These are phyloP conservation scores for Pavo muticus DNA, from an alignment of 2,113 vertebrate species.

Conservation along the genomic window DNA sequence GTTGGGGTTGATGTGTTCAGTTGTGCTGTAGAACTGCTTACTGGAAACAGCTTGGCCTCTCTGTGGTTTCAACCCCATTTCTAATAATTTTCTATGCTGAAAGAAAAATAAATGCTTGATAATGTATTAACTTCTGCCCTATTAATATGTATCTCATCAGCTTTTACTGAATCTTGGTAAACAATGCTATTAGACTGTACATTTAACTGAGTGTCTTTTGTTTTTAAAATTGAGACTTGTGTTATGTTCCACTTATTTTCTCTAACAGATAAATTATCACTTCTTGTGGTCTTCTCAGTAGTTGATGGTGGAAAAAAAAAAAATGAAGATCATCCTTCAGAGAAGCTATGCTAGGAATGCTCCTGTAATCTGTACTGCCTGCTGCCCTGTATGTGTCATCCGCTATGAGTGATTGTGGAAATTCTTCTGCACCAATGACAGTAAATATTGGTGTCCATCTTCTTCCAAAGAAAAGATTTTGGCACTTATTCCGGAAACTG, in stretches of 20 bases:
- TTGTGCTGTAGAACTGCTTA: not conserved
- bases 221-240: not conserved
- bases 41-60: not conserved
- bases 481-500: not conserved
- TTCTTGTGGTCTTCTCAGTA: not conserved
- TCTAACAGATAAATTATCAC: not conserved
- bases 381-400: not conserved
- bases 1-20: rapidly evolving
- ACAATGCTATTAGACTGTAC: rapidly evolving
- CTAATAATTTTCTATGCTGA: not conserved
- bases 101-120: not conserved
- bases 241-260: not conserved
- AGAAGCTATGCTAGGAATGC: not conserved
- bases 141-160: not conserved
- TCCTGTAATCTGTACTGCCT: not conserved
- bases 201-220: not conserved
- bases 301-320: not conserved
- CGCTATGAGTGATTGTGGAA: not conserved
- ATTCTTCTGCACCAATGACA: not conserved
- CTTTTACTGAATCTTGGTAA: not conserved
- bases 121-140: not conserved
- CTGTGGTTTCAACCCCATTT: not conserved
- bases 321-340: not conserved
- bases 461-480: slow-evolving; percentile 5
- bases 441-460: not conserved